Conservation (phyloP, 1,140 invertebrate genomes). For the Cotesia typhae region DNA sequence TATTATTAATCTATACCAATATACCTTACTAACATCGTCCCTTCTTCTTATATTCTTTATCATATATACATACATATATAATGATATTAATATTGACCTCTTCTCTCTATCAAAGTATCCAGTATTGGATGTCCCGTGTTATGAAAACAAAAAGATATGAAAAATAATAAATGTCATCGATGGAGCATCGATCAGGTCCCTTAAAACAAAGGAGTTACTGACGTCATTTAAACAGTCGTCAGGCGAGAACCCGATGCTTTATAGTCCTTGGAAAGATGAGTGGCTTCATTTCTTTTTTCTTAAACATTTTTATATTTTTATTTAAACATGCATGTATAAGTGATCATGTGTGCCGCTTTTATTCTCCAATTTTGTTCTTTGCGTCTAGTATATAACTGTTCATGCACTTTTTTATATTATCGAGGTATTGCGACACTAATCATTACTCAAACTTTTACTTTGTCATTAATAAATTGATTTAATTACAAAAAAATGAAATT, state of each 20-base stretch:
- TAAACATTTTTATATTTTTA: not conserved
- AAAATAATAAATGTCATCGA: conserved; percentile 18
- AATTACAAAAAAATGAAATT: no score
- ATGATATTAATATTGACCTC: not conserved
- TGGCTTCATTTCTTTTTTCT: not conserved
- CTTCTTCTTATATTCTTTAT: not conserved
- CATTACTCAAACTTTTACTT: no score
- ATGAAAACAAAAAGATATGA: no score
- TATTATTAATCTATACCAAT: not conserved
- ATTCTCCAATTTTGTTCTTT: no score
- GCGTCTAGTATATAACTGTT: no score
- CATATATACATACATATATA: conserved; percentile 14
- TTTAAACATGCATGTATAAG: no score
- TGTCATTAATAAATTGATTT: no score
- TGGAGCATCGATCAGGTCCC: conserved; percentile 19
- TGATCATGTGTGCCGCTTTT: no score
- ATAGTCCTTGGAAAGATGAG: conserved; percentile 15
- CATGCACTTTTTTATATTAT: no score
- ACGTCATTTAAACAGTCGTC: conserved; percentile 12
- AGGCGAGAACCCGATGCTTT: conserved; percentile 24
- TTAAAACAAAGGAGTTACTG: conserved; percentile 17
- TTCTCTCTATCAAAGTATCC: not conserved
- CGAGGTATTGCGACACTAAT: no score
- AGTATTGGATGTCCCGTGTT: no score
- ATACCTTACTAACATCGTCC: not conserved